Percentiles rank a stretch among this genome's conserved stretches.
Conservation (phyloP, 2,888 invertebrate genomes). For the Pecten maximus region DNA sequence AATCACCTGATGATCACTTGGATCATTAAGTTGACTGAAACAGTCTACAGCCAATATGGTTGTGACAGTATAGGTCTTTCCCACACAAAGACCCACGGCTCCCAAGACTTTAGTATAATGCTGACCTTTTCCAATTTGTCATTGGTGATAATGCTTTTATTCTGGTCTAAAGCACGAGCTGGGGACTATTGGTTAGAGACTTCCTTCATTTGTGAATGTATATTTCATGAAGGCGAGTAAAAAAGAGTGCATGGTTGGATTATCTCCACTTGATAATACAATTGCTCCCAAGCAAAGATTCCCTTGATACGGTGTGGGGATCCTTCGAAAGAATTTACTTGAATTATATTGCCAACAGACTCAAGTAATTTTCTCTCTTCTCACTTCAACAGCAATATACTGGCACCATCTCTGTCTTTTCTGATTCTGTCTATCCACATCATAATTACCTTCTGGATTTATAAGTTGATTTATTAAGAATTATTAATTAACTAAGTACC, state of each 20-base stretch:
- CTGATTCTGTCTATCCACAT: no score
- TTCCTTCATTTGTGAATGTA: slow-evolving; percentile 9
- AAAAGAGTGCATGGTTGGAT: not conserved
- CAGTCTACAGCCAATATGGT: not conserved
- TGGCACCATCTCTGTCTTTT: no score
- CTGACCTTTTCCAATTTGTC: slow-evolving; percentile 16
- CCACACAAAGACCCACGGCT: not conserved
- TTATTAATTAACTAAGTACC: no score
- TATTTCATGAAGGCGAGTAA: not conserved
- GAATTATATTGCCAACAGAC: not conserved
- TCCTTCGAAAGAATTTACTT: not conserved
- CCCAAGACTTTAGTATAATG: not conserved
- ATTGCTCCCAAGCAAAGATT: not conserved
- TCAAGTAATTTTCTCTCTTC: not conserved
- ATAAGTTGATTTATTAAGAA: no score
- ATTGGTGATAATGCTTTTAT: not conserved
- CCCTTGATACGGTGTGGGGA: not conserved
- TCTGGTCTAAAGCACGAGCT: not conserved
- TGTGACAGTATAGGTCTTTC: not conserved
- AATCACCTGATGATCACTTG: not conserved
- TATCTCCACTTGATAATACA: not conserved
- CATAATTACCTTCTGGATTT: no score
- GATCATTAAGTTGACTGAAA: not conserved
- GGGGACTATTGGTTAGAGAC: slow-evolving; percentile 15
- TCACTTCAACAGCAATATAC: not conserved